Evolutionary conservation across 2,797 vertebrate genomes (phyloP).

Genomic region (Hirundo rustica): DNA sequence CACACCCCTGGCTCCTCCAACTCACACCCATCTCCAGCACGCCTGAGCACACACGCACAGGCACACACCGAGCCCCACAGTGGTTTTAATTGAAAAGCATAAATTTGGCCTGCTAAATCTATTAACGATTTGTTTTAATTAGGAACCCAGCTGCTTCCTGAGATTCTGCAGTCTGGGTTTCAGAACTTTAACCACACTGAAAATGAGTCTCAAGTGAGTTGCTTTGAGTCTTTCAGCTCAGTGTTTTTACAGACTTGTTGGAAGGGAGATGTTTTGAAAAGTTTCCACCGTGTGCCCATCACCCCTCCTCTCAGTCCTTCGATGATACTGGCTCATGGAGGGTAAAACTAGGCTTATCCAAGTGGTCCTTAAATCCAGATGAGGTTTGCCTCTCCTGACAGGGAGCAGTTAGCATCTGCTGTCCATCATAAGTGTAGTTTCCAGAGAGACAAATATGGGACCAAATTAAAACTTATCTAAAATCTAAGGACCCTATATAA

Average conservation of each 20-base stretch:
- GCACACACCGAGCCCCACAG: slow-evolving; percentile 22
- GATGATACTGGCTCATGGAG: not conserved
- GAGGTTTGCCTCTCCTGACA: not conserved
- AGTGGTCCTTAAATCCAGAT: not conserved
- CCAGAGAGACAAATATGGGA: not conserved
- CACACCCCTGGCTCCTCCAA: not conserved
- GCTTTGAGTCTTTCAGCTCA: slow-evolving; percentile 72
- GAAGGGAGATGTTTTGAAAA: slow-evolving; percentile 41
- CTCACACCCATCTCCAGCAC: not conserved
- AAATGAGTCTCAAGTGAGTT: slow-evolving; percentile 79
- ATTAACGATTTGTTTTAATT: slow-evolving; percentile 83
- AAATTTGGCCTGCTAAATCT: slow-evolving; percentile 81
- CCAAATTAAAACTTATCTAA: not conserved
- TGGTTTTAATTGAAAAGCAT: slow-evolving; percentile 77
- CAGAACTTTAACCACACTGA: slow-evolving; percentile 75
- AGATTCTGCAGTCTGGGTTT: slow-evolving; percentile 77
- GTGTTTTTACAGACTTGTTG: slow-evolving; percentile 72
- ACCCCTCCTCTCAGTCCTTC: not conserved
- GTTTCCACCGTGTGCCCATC: not conserved
- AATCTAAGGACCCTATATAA: not conserved
- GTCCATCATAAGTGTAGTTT: not conserved
- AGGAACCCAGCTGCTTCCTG: slow-evolving; percentile 83
- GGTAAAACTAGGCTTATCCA: not conserved
- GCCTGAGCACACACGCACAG: not conserved
- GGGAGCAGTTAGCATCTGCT: not conserved